phyloP scores from a whole-genome alignment of 2,888 invertebrate genomes.

The Ligdia adustata region DNA sequence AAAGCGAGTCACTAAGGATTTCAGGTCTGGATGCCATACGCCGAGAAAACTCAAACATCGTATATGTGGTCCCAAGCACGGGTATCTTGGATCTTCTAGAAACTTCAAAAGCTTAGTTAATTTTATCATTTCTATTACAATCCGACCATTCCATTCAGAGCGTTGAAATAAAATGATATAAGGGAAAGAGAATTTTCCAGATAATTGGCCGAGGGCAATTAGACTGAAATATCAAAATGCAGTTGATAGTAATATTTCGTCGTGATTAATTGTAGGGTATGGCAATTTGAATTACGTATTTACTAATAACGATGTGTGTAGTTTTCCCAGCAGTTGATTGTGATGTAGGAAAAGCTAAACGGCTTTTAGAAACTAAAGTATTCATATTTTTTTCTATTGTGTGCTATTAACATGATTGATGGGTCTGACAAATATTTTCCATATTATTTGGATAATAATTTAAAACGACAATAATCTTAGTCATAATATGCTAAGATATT shows the following conservation, averaged over 20 bases:
- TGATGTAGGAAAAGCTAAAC: constrained; percentile 21
- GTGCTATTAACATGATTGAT: constrained; percentile 20
- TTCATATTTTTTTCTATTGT: constrained; percentile 13
- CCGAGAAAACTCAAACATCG: constrained; percentile 49
- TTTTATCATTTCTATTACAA: constrained; percentile 21
- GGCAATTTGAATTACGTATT: constrained; percentile 46
- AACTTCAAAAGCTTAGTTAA: constrained; percentile 33
- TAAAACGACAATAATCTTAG: too few species aligned
- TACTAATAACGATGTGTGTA: constrained; percentile 39
- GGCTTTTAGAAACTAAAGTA: constrained; percentile 17
- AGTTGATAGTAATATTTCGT: constrained; percentile 49
- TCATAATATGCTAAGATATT: too few species aligned
- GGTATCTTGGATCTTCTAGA: constrained; percentile 53
- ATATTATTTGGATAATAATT: too few species aligned
- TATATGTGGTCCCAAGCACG: constrained; percentile 59
- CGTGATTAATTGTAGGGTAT: constrained; percentile 50
- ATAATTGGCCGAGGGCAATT: constrained; percentile 47
- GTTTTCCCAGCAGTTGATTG: constrained; percentile 39
- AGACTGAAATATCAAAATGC: constrained; percentile 38
- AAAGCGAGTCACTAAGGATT: constrained; percentile 36
- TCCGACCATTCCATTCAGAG: constrained; percentile 8
- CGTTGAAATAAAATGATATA: constrained; percentile 22
- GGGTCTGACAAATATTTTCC: constrained; percentile 2
- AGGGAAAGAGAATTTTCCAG: constrained; percentile 12
- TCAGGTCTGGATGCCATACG: constrained; percentile 53